Conservation (phyloP, 2,888 invertebrate species). For the Drosophila kambysellisi region DNA sequence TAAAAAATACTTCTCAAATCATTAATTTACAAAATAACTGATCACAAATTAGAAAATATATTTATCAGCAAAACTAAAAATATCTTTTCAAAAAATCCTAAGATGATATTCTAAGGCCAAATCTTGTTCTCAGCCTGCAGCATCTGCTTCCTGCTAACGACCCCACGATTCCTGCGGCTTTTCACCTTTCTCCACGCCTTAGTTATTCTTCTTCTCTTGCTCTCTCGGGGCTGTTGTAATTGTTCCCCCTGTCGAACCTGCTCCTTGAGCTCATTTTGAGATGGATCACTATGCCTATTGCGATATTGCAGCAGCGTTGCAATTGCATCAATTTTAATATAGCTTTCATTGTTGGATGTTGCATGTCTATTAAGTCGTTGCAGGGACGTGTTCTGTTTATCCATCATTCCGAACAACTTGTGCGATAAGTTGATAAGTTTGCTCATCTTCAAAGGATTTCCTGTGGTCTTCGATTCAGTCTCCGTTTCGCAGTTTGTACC, state of each 20-base stretch:
- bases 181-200: slow-evolving; percentile 1
- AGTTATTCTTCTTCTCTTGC: background rate
- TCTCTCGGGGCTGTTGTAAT: too few species aligned
- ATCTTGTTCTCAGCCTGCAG: slow-evolving; percentile 50
- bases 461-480: background rate
- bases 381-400: background rate
- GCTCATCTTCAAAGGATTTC: background rate
- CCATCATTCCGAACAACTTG: background rate
- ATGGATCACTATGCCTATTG: background rate
- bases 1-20: background rate
- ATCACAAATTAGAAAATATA: slow-evolving; percentile 24
- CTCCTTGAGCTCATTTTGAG: background rate
- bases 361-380: slow-evolving; percentile 1
- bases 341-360: background rate
- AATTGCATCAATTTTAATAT: slow-evolving; percentile 47
- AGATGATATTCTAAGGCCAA: slow-evolving; percentile 31
- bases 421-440: background rate
- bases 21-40: background rate
- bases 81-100: background rate
- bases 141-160: slow-evolving; percentile 23
- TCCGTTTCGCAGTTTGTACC: too few species aligned
- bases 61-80: background rate
- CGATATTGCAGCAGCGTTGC: slow-evolving; percentile 43
- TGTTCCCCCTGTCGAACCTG: background rate
- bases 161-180: background rate